Evolutionary conservation across 2,797 vertebrate species (phyloP).

Genomic region (Cossypha dichroa): DNA sequence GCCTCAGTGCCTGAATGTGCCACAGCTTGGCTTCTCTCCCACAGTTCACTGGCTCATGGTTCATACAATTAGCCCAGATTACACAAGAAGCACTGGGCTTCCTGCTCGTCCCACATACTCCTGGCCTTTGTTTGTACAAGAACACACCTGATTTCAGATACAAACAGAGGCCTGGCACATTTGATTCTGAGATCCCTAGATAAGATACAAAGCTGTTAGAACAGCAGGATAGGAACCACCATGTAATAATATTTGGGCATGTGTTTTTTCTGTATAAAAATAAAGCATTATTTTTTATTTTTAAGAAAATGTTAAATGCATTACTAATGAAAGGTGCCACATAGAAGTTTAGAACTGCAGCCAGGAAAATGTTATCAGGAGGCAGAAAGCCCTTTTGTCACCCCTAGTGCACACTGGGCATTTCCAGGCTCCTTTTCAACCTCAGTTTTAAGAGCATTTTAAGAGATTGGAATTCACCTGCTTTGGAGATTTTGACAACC

Average conservation of each 20-base stretch:
- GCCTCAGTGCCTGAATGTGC: background rate
- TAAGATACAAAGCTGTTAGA: background rate
- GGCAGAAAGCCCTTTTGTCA: background rate
- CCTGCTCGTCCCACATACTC: background rate
- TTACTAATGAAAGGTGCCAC: background rate
- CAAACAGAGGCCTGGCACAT: background rate
- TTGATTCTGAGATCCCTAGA: background rate
- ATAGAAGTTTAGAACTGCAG: background rate
- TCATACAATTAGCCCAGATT: background rate
- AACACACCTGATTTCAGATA: background rate
- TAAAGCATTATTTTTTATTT: background rate
- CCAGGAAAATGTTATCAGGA: background rate
- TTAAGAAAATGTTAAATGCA: background rate
- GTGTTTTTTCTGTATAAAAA: background rate
- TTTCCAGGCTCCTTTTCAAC: background rate
- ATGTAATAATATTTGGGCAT: background rate
- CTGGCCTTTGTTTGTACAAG: background rate
- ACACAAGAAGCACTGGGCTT: background rate
- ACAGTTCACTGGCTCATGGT: background rate
- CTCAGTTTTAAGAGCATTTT: background rate
- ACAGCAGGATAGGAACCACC: fast-evolving
- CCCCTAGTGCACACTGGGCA: background rate
- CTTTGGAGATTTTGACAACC: background rate
- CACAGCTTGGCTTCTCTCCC: background rate
- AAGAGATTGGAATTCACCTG: background rate